Percentiles rank a stretch among this genome's conserved stretches.
phyloP scores from a whole-genome alignment of 2,888 invertebrate genomes.

The Cheilosia grossa region DNA sequence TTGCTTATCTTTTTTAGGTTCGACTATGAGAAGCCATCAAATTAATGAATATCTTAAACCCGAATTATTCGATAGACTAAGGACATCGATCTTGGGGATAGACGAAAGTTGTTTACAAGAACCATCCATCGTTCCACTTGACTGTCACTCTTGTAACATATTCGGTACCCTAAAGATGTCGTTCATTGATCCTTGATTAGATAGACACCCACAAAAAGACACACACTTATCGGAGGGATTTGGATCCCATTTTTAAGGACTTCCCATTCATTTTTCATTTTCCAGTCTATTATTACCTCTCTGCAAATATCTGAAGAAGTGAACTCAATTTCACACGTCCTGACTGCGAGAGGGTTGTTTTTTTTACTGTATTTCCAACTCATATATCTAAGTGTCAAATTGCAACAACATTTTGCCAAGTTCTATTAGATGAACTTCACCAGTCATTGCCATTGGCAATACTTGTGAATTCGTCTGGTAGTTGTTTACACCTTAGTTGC shows the following conservation, averaged over 20 bases:
- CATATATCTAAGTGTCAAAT: too few species aligned
- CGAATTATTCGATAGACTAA: slow-evolving; percentile 41
- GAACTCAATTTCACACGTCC: not conserved
- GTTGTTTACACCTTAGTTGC: too few species aligned
- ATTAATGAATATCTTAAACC: slow-evolving; percentile 6
- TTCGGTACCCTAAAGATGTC: not conserved
- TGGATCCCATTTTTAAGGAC: not conserved
- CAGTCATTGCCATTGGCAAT: too few species aligned
- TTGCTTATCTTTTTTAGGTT: not conserved
- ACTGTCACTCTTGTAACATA: slow-evolving; percentile 24
- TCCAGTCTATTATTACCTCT: not conserved
- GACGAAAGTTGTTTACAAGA: slow-evolving; percentile 8
- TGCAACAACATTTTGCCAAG: too few species aligned
- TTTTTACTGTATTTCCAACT: too few species aligned
- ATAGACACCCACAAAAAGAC: not conserved
- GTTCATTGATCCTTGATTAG: slow-evolving; percentile 8
- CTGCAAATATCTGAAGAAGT: not conserved
- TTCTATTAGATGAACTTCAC: too few species aligned
- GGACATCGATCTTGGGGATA: not conserved
- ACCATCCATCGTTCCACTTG: slow-evolving; percentile 42
- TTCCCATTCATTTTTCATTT: not conserved
- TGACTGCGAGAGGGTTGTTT: not conserved
- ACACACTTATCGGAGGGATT: too few species aligned
- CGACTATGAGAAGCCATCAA: slow-evolving; percentile 14
- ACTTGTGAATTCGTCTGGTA: too few species aligned